These are phyloP conservation scores for Spermophilus dauricus DNA, from an alignment of 2,113 vertebrate species.

Conservation along the genomic window DNA sequence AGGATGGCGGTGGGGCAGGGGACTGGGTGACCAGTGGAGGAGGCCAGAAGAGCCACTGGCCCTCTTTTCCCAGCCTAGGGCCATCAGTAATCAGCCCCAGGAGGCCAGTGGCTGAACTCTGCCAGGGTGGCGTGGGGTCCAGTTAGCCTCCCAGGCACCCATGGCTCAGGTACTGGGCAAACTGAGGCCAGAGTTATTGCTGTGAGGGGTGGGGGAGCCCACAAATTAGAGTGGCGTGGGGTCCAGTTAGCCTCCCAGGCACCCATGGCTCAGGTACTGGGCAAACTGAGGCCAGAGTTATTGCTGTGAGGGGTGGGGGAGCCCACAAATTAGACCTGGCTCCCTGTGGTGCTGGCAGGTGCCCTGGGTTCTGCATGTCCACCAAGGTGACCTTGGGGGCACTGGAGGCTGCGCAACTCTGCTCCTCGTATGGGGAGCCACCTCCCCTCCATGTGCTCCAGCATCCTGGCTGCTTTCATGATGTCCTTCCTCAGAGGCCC, in stretches of 20 bases:
- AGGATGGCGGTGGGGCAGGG: background rate
- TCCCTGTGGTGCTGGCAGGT: background rate
- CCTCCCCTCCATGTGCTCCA: background rate
- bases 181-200: too few species aligned
- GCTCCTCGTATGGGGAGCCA: too few species aligned
- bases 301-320: background rate
- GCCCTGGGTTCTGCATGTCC: accelerated
- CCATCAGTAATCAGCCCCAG: background rate
- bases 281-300: background rate
- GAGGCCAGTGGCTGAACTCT: background rate
- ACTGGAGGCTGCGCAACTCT: background rate
- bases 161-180: too few species aligned
- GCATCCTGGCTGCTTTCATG: background rate
- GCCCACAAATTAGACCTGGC: background rate
- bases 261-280: background rate
- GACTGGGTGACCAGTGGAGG: background rate
- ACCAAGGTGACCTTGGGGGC: background rate
- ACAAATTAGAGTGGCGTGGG: too few species aligned
- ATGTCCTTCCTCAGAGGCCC: background rate
- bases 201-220: too few species aligned
- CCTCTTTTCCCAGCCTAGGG: background rate
- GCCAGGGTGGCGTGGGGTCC: background rate
- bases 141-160: too few species aligned
- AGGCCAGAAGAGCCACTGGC: accelerated
- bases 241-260: background rate